Conservation (phyloP, 2,113 vertebrate species). For the Scophthalmus maximus region DNA sequence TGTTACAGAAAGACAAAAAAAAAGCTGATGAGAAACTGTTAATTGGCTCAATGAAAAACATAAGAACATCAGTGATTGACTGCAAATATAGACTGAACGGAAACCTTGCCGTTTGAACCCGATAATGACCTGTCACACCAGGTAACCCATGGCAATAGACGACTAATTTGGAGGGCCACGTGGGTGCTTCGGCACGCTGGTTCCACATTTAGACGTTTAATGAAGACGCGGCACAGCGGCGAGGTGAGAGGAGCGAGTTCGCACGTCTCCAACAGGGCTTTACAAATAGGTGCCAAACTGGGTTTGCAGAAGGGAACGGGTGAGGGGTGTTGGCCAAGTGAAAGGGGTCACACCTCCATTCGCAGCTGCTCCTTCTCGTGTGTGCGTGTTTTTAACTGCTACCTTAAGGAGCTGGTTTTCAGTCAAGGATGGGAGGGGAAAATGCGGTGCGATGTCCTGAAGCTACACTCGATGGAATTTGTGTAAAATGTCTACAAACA, state of each 20-base stretch:
- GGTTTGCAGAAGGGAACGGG: conserved; percentile 12
- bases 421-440: neutral
- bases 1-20: neutral
- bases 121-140: neutral
- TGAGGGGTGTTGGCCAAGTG: conserved; percentile 31
- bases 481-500: neutral
- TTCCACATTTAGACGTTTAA: conserved; percentile 39
- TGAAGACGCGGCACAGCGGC: conserved; percentile 12
- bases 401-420: neutral
- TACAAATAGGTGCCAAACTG: conserved; percentile 46
- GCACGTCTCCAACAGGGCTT: conserved; percentile 24
- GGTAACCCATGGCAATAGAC: neutral
- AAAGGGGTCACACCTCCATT: conserved; percentile 41
- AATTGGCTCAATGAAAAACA: neutral
- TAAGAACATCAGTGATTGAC: neutral
- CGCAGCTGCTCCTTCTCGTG: conserved; percentile 16
- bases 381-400: neutral
- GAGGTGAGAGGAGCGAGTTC: conserved; percentile 21
- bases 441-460: neutral
- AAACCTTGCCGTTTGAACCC: neutral
- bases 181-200: neutral
- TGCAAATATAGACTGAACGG: neutral
- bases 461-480: neutral
- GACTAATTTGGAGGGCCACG: neutral
- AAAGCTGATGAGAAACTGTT: neutral